Percentiles rank a stretch among this genome's conserved stretches.
Evolutionary conservation across 2,797 vertebrate genomes (phyloP).

Genomic region (Poeciliopsis gracilis): DNA sequence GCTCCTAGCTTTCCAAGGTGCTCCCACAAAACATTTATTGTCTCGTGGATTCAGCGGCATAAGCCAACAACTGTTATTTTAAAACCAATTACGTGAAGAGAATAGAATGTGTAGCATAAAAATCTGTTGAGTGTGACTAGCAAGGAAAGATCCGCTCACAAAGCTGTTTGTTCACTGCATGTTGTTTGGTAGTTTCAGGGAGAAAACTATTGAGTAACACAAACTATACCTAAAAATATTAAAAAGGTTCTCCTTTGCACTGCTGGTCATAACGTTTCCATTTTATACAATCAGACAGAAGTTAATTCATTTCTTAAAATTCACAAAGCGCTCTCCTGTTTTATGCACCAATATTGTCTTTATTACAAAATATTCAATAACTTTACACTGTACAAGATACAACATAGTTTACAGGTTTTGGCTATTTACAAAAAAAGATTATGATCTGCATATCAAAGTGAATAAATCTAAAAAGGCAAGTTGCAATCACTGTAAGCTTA

Average conservation of each 20-base stretch:
- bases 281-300: not conserved
- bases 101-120: conserved; percentile 17
- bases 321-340: conserved; percentile 37
- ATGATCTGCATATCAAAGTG: conserved; percentile 84
- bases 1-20: conserved; percentile 2
- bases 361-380: conserved; percentile 85
- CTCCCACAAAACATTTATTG: conserved; percentile 32
- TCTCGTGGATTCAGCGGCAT: conserved; percentile 18
- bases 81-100: conserved; percentile 39
- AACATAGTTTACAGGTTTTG: conserved; percentile 79
- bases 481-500: conserved; percentile 83
- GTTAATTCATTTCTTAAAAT: not conserved
- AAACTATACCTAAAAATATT: conserved; percentile 5
- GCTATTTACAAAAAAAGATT: conserved; percentile 81
- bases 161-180: conserved; percentile 24
- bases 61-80: conserved; percentile 38
- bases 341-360: conserved; percentile 83
- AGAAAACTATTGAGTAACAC: conserved; percentile 5
- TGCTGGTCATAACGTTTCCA: not conserved
- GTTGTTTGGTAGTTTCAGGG: conserved; percentile 10
- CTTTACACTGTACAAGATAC: conserved; percentile 83
- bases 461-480: conserved; percentile 83
- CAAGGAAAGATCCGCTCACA: conserved; percentile 21
- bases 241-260: conserved; percentile 5
- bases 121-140: conserved; percentile 37